Conservation (phyloP, 2,888 invertebrate genomes). For the Hartigia nigra region DNA sequence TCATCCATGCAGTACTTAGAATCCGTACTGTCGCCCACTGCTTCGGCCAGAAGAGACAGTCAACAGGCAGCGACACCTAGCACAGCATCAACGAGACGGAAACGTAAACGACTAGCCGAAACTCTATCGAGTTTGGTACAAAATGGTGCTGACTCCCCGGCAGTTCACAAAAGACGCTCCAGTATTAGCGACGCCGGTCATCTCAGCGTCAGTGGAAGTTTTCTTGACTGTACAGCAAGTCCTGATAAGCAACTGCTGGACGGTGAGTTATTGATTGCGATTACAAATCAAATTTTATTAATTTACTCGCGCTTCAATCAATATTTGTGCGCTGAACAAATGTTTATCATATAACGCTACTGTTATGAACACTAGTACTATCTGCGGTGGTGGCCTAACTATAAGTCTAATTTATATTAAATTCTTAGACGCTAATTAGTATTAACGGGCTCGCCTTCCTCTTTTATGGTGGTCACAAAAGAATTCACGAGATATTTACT, state of each 20-base stretch:
- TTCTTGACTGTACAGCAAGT: conserved; percentile 88
- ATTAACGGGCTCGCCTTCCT: not conserved
- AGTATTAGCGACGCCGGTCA: conserved; percentile 88
- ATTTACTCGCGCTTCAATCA: not conserved
- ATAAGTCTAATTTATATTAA: not conserved
- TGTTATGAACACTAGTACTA: not conserved
- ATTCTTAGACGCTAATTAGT: conserved; percentile 6
- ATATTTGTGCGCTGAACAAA: conserved; percentile 16
- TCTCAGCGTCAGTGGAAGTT: conserved; percentile 86
- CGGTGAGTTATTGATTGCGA: conserved; percentile 41
- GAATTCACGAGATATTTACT: not conserved
- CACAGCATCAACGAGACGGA: conserved; percentile 73
- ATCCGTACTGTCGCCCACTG: conserved; percentile 66
- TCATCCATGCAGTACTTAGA: conserved; percentile 65
- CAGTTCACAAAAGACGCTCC: conserved; percentile 82
- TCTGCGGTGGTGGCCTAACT: not conserved
- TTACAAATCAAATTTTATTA: not conserved
- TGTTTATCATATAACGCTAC: not conserved
- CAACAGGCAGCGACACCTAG: conserved; percentile 67
- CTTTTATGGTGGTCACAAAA: not conserved
- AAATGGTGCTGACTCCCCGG: conserved; percentile 67
- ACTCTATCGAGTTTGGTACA: conserved; percentile 71
- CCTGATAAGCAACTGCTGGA: conserved; percentile 73
- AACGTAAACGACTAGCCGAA: conserved; percentile 83
- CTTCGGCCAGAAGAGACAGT: conserved; percentile 69